A percentile compares a stretch with the other conserved stretches of the same genome.
phyloP scores from a whole-genome alignment of 1,140 invertebrate species.

The Bacillus rossius region DNA sequence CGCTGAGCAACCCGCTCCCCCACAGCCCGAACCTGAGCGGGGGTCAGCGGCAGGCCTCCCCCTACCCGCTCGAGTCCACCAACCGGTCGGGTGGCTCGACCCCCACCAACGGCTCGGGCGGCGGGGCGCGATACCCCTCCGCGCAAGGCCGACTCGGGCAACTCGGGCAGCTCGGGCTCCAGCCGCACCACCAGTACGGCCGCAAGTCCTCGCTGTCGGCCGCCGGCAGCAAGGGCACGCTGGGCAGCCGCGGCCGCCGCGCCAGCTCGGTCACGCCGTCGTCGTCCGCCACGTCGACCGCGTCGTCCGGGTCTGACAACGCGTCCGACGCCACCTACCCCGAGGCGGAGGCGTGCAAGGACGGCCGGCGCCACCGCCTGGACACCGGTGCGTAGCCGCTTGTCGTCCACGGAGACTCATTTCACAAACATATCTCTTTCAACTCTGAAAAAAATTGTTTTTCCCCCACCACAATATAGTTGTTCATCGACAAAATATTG shows the following conservation, averaged over 20 bases:
- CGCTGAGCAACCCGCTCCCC: not conserved
- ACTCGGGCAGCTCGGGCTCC: not conserved
- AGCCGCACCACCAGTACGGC: not conserved
- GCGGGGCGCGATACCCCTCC: not conserved
- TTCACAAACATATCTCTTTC: no score
- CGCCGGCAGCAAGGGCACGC: not conserved
- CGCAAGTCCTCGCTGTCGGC: not conserved
- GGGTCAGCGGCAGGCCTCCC: constrained; percentile 53
- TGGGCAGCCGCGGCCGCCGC: not conserved
- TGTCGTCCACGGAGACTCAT: no score
- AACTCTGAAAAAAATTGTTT: no score
- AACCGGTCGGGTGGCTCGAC: constrained; percentile 33
- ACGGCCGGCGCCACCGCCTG: not conserved
- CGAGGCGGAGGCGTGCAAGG: constrained; percentile 2
- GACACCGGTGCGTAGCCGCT: constrained; percentile 7
- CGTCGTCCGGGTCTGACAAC: constrained; percentile 5
- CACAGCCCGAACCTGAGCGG: constrained; percentile 2
- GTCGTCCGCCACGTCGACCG: not conserved
- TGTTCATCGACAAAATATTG: no score
- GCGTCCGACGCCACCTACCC: constrained; percentile 7
- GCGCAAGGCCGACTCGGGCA: not conserved
- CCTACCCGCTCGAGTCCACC: constrained; percentile 59
- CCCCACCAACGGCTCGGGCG: constrained; percentile 3
- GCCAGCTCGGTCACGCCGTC: constrained; percentile 4
- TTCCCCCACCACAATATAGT: no score